phyloP scores from a whole-genome alignment of 2,888 invertebrate genomes.

The Galerucella calmariensis region DNA sequence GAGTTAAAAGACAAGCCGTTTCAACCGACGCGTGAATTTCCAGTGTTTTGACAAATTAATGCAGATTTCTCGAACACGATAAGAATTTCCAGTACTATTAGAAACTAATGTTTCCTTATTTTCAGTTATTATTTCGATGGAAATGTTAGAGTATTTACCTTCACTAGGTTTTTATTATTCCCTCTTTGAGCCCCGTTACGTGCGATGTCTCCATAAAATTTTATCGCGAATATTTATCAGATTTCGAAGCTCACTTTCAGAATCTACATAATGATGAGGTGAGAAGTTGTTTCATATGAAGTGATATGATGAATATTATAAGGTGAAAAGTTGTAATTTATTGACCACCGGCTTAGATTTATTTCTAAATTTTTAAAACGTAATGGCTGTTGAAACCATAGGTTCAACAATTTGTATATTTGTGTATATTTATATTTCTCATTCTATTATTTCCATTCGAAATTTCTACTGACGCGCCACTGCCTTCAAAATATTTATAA shows the following conservation, averaged over 20 bases:
- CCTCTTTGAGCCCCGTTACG: slow-evolving; percentile 39
- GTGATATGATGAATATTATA: slow-evolving; percentile 18
- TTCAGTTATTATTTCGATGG: slow-evolving; percentile 40
- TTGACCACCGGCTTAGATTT: background rate
- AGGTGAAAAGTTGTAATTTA: slow-evolving; percentile 15
- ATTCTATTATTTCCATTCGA: too few species aligned
- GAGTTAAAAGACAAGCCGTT: slow-evolving; percentile 6
- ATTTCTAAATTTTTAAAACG: background rate
- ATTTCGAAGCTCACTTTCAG: slow-evolving; percentile 38
- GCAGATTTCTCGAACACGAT: slow-evolving; percentile 38
- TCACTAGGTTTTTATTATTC: slow-evolving; percentile 40
- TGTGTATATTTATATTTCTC: too few species aligned
- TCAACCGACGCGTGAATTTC: slow-evolving; percentile 22
- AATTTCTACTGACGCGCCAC: too few species aligned
- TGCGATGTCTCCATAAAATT: slow-evolving; percentile 44
- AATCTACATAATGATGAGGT: slow-evolving; percentile 38
- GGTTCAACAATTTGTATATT: too few species aligned
- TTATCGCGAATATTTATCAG: slow-evolving; percentile 42
- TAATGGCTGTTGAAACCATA: too few species aligned
- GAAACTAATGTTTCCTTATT: slow-evolving; percentile 40
- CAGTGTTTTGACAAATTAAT: slow-evolving; percentile 29
- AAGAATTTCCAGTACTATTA: slow-evolving; percentile 35
- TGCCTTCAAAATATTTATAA: too few species aligned
- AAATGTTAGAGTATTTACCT: slow-evolving; percentile 38
- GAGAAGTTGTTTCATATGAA: slow-evolving; percentile 35